These are phyloP conservation scores for Dascillus cervinus DNA, from an alignment of 2,888 invertebrate species.

Conservation along the genomic window DNA sequence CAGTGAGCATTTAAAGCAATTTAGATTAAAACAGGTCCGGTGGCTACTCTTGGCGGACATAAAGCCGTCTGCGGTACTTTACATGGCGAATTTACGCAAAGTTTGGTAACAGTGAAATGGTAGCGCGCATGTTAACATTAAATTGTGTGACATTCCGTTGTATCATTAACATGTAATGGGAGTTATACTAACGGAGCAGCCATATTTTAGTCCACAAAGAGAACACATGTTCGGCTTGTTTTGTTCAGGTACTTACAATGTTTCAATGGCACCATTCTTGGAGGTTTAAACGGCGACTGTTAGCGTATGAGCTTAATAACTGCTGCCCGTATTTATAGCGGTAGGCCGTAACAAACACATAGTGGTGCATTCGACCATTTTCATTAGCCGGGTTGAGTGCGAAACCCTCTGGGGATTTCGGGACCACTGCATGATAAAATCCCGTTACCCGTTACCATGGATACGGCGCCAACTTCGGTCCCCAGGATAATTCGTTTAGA, in stretches of 20 bases:
- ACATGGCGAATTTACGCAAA: conserved; percentile 37
- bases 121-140: conserved; percentile 37
- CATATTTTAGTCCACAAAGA: conserved; percentile 38
- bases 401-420: conserved; percentile 13
- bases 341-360: conserved; percentile 15
- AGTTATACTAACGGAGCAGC: conserved; percentile 33
- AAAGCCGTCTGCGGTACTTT: conserved; percentile 32
- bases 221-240: conserved; percentile 40
- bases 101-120: conserved; percentile 33
- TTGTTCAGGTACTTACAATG: conserved; percentile 23
- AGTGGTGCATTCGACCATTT: conserved; percentile 17
- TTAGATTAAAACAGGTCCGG: conserved; percentile 30
- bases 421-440: conserved; percentile 28
- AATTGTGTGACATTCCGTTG: conserved; percentile 40
- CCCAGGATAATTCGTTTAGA: conserved; percentile 33
- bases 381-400: conserved; percentile 16
- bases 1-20: no score
- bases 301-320: conserved; percentile 16
- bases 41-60: conserved; percentile 24
- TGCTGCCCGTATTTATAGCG: conserved; percentile 14
- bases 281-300: conserved; percentile 15
- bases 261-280: conserved; percentile 18
- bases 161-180: conserved; percentile 43
- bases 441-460: conserved; percentile 31
- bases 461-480: conserved; percentile 23